Conservation (phyloP, 1,140 invertebrate species). For the Batillaria attramentaria region DNA sequence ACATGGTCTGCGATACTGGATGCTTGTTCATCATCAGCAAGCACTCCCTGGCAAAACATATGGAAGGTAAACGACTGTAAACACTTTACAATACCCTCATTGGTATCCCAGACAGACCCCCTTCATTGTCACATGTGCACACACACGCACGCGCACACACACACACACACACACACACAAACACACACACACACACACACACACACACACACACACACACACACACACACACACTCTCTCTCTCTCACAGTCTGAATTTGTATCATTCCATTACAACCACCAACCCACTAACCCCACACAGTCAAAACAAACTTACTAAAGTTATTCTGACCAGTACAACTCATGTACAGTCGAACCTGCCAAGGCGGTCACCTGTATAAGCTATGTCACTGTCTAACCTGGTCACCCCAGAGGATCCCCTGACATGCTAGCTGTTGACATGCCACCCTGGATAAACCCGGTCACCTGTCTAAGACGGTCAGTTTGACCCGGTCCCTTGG, state of each 20-base stretch:
- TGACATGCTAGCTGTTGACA: too few species aligned
- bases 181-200: neutral
- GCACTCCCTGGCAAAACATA: conserved; percentile 51
- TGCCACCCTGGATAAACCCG: too few species aligned
- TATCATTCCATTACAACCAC: neutral
- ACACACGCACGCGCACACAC: neutral
- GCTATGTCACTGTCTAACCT: too few species aligned
- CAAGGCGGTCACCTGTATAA: too few species aligned
- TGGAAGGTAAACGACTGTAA: too few species aligned
- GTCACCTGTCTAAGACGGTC: too few species aligned
- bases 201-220: neutral
- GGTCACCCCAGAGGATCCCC: too few species aligned
- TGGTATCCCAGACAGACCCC: too few species aligned
- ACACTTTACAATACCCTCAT: too few species aligned
- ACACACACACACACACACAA: neutral
- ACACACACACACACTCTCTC: neutral
- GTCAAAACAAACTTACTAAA: neutral
- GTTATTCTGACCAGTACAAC: too few species aligned
- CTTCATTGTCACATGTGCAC: neutral
- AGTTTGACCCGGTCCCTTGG: too few species aligned
- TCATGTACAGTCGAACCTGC: too few species aligned
- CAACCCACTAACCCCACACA: neutral
- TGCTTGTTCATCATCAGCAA: conserved; percentile 65
- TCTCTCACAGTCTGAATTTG: neutral
- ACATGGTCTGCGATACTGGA: conserved; percentile 77